Base-by-base conservation (phyloP, 2,797 vertebrate genomes). In the Linurgus olivaceus region DNA sequence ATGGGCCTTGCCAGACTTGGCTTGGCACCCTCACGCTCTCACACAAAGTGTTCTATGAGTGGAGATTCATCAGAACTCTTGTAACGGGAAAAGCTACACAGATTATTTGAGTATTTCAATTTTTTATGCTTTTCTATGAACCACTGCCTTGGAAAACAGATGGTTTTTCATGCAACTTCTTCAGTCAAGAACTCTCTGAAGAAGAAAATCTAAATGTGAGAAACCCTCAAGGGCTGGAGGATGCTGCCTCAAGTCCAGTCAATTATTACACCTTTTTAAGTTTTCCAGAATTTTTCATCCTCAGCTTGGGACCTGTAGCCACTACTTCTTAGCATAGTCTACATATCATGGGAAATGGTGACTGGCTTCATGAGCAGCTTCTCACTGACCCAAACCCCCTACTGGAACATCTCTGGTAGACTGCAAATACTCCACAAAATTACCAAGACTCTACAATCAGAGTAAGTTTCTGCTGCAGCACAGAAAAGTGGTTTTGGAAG, bases 281-380 rank as follows among this genome's bases (percentile, higher is more conserved):
- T 85, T 85, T 85, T 87, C 16, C 3, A 5, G 20, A 70, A 33
- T 16, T 81, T 26, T 51, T 88, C 52, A 71, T 90, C 77, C 29
- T 76, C 52, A 76, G 28, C 44, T 72, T 0, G 1, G 52, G 25
- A 66, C 9, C 16, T 35, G 38, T 26, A 90, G 26, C 17, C 50
- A 26, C 42, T n/a, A 8, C 42, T 63, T 78, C 5, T 2, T 26
- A 47, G 16, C 1, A 2, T 0, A 72, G 24, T 47, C 52, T 14
- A 10, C 1, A 2, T 37, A 31, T 18, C 59, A 83, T 73, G 58
- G 38, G 42, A 71, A 57, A 12, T 6, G 12, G 23, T 57, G 42
- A 61, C 38, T 75, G 74, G 6, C 47, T 86, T 84, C 45, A 52
- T 18, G 18, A 72, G 24, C 42, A 91, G 42, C 54, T 85, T 81